Base-by-base conservation (phyloP, 1,140 invertebrate species). In the Hirudo medicinalis region DNA sequence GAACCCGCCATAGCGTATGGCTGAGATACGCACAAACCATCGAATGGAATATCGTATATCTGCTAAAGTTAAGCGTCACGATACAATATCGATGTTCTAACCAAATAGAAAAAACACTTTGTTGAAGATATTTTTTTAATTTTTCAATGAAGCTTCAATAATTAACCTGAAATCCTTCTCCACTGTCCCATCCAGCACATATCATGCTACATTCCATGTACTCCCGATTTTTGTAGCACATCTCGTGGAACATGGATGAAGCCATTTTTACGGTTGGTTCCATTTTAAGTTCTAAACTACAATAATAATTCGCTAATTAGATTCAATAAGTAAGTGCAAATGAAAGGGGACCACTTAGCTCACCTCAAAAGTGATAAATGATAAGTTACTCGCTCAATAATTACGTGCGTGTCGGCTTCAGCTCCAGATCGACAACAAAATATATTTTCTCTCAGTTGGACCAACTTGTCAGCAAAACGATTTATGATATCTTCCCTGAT, bases 401-500 rank as follows among this genome's bases (percentile, higher is more conserved):
- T 63, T 22, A 32, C 57, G 57, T 63, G 57, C 22, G 57, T 63
- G 13, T 63, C 57, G 1, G 57, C 22, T 63, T 63, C 57, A 22
- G 57, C 57, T 3, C 57, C 57, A 32, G 57, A 63, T 25, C 57
- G 57, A 63, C 57, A 63, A 32, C 57, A 63, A 32, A 63, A 63
- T 63, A 63, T 32, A n/a, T n/a, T 63, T 63, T 63, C 11, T 25
- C 57, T 22, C 19, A 63, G 22, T 63, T 63, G 22, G 8, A 32
- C 29, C 29, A 63, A 25, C 57, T 63, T 63, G 29, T 63, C 57
- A 13, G 57, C 57, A 63, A 63, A 63, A 13, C 57, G 22, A 63
- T 63, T 63, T 63, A 63, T 63, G 29, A 63, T 63, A 32, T 63
- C 57, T 25, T 63, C 57, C 29, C 57, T 63, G 57, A n/a, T 25